phyloP scores from a whole-genome alignment of 2,797 vertebrate genomes.

The Myotis planiceps region DNA sequence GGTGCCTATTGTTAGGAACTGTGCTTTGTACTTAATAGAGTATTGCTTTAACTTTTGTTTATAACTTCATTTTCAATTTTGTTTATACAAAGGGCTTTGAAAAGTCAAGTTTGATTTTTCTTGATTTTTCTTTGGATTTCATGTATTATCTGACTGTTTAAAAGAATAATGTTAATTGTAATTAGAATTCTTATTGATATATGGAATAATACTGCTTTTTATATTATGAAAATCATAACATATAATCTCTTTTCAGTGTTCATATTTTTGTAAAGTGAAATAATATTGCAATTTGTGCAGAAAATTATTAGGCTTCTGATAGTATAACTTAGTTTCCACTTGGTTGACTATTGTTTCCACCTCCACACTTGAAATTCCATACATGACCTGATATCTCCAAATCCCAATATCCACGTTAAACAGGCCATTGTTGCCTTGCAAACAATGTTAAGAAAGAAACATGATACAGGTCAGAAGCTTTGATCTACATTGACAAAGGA shows the following conservation, averaged over 20 bases:
- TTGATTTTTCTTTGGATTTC: not conserved
- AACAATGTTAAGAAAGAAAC: not conserved
- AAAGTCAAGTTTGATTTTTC: not conserved
- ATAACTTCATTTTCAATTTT: not conserved
- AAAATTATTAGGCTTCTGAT: not conserved
- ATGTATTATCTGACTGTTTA: not conserved
- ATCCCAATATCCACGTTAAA: not conserved
- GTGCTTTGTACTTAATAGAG: not conserved
- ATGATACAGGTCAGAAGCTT: not conserved
- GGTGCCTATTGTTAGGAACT: not conserved
- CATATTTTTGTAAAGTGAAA: not conserved
- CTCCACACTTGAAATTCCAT: not conserved
- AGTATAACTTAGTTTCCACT: not conserved
- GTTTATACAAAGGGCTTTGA: not conserved
- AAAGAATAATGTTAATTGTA: not conserved
- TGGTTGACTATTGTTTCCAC: not conserved
- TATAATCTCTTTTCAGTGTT: not conserved
- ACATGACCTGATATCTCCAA: not conserved
- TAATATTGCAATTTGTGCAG: not conserved
- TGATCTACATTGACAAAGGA: not conserved
- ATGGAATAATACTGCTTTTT: not conserved
- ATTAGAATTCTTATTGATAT: not conserved
- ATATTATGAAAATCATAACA: not conserved
- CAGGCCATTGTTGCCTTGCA: not conserved
- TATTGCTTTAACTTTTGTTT: not conserved